Evolutionary conservation across 2,888 invertebrate species (phyloP), one percentile per base, ranked within the genome.

Genomic region (Stratiomys singularior): DNA sequence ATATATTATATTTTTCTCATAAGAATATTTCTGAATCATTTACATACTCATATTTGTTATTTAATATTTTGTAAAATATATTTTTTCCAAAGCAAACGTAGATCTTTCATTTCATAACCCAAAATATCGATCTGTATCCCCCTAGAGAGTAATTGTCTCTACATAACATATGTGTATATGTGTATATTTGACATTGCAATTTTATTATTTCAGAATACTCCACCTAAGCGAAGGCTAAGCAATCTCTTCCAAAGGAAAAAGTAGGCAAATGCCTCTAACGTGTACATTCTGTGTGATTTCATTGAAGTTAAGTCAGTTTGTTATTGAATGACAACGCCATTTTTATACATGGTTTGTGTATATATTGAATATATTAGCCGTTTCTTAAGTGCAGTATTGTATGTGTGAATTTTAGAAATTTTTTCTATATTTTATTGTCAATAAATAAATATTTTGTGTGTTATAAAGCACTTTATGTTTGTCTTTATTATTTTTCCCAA

Each of bases 161-260:
- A 9, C 52, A 60, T 46, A 4, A 21, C 23, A n/a, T n/a, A n/a
- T n/a, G n/a, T n/a, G n/a, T 60, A 5, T 66, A 66, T 69, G 69
- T 69, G 69, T 69, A 69, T 47, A 44, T 69, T 69, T 69, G 69
- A 69, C 23, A 47, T 5, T 66, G 27, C 30, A 25, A 28, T 64
- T 76, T 77, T 80, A 71, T 82, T 78, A 81, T 83, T 84, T 47
- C 85, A 87, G 87, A 87, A 87, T 63, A 83, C 86, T 1, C 85
- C 87, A 37, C 87, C 86, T 13, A 86, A 83, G 80, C 82, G 86
- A 80, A 84, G 86, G 13, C 83, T 86, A 47, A 87, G 87, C 81
- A 86, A 82, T 81, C 84, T 87, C 79, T 87, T 87, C 78, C 86
- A 86, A 80, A 84, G 67, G 23, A 67, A 67, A 52, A 77, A 77